Conservation (phyloP, 2,797 vertebrate genomes). For the Acropternis orthonyx region DNA sequence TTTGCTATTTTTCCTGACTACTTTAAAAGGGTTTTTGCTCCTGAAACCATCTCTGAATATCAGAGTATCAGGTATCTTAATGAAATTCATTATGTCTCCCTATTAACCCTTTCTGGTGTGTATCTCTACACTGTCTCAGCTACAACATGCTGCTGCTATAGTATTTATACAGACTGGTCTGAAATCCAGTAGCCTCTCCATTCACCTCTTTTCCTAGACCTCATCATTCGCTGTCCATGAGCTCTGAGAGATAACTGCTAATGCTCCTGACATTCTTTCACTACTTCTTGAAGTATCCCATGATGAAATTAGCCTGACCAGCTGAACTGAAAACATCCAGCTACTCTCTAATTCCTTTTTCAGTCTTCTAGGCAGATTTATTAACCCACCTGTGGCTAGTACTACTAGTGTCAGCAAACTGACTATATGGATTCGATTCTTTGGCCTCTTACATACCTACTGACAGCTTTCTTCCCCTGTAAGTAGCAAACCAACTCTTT, state of each 20-base stretch:
- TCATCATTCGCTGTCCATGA: not conserved
- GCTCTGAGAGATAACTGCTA: not conserved
- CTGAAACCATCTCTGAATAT: not conserved
- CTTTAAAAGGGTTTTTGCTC: not conserved
- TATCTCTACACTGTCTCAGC: not conserved
- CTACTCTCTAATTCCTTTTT: not conserved
- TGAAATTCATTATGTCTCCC: not conserved
- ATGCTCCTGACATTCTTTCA: not conserved
- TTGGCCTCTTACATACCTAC: not conserved
- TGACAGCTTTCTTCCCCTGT: not conserved
- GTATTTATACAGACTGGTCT: not conserved
- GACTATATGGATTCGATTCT: not conserved
- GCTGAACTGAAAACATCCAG: not conserved
- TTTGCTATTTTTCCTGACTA: conserved; percentile 3
- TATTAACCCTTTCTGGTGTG: not conserved
- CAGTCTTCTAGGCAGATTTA: not conserved
- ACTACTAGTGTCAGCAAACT: not conserved
- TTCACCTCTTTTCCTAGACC: not conserved
- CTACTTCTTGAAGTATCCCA: not conserved
- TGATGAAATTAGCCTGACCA: not conserved
- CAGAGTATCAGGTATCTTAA: not conserved
- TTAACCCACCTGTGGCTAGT: not conserved
- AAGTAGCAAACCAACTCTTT: not conserved
- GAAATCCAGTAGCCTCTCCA: not conserved
- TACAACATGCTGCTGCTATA: not conserved